These are phyloP conservation scores for Psephotus haematonotus DNA, from an alignment of 2,113 vertebrate genomes.

Conservation along the genomic window DNA sequence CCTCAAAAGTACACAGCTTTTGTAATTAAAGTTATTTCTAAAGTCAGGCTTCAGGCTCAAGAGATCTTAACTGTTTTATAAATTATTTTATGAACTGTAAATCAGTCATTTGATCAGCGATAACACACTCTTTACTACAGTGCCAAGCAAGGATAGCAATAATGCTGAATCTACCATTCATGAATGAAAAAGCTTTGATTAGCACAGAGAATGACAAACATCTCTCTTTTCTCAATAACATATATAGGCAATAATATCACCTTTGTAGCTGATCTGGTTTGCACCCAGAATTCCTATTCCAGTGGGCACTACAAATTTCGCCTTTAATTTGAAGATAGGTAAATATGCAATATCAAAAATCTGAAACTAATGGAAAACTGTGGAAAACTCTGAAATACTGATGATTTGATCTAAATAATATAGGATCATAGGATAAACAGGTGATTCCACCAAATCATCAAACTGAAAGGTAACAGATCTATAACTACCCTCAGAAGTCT, in stretches of 20 bases:
- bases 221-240: background rate
- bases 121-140: background rate
- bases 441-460: background rate
- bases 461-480: background rate
- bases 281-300: background rate
- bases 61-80: background rate
- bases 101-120: background rate
- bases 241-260: background rate
- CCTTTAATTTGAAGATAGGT: background rate
- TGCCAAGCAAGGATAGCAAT: background rate
- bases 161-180: background rate
- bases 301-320: background rate
- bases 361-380: background rate
- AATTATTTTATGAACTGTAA: conserved; percentile 22
- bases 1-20: background rate
- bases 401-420: background rate
- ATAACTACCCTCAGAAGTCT: background rate
- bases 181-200: conserved; percentile 29
- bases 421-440: background rate
- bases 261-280: background rate
- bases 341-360: background rate
- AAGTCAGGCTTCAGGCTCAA: background rate
- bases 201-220: conserved; percentile 2
- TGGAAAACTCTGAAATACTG: background rate
- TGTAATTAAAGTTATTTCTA: background rate